A percentile compares a stretch with the other conserved stretches of the same genome.
Conservation (phyloP, 2,113 vertebrate genomes). For the Tretioscincus oriximinensis region DNA sequence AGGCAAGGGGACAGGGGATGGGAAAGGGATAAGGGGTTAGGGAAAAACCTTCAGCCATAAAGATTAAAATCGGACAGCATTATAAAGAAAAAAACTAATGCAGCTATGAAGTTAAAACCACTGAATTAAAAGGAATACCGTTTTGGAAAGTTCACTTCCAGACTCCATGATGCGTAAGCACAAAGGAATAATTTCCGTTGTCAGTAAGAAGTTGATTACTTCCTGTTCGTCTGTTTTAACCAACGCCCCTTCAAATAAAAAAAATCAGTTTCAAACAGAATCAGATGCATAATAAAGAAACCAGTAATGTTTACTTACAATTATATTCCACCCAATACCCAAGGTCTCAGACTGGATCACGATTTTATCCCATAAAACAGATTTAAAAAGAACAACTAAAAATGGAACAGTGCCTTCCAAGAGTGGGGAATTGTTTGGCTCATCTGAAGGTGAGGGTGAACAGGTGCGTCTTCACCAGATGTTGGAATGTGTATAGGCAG, state of each 20-base stretch:
- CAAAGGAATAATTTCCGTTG: slow-evolving; percentile 97
- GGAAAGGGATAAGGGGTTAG: too few species aligned
- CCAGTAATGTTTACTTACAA: neutral
- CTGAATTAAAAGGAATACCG: slow-evolving; percentile 73
- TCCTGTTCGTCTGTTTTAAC: slow-evolving; percentile 99
- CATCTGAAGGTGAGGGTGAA: too few species aligned
- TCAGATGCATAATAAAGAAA: neutral
- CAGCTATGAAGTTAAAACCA: slow-evolving; percentile 18
- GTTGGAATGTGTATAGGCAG: too few species aligned
- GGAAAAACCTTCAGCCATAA: neutral
- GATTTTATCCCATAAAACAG: too few species aligned
- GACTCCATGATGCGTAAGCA: slow-evolving; percentile 99
- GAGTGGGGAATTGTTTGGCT: too few species aligned
- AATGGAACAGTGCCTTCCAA: too few species aligned
- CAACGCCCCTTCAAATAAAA: slow-evolving; percentile 81
- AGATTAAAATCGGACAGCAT: neutral
- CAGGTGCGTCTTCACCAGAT: too few species aligned
- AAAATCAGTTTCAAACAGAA: neutral
- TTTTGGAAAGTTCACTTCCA: slow-evolving; percentile 97
- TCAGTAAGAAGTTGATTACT: slow-evolving; percentile 97
- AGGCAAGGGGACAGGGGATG: too few species aligned
- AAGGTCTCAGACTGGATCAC: too few species aligned
- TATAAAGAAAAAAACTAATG: neutral
- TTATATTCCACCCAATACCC: too few species aligned
- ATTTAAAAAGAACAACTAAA: too few species aligned